Conservation (phyloP, 1,140 invertebrate genomes). For the Zaprionus gabonicus region DNA sequence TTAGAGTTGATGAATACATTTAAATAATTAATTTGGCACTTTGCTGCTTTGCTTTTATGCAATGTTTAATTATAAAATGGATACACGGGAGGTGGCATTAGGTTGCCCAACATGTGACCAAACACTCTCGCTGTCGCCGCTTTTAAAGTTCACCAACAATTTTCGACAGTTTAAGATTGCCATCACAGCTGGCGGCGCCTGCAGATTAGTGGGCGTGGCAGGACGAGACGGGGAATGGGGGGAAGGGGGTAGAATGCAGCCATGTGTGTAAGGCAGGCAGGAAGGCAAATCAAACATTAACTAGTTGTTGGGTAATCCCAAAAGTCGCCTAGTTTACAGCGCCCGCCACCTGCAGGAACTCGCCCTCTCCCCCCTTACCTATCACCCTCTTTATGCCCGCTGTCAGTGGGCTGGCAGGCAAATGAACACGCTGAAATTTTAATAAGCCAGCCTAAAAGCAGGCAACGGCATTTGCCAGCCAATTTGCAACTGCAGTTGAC, state of each 20-base stretch:
- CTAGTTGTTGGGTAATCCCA: slow-evolving; percentile 68
- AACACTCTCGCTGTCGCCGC: slow-evolving; percentile 7
- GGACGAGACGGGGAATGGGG: not conserved
- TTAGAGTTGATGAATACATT: slow-evolving; percentile 5
- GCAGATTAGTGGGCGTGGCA: slow-evolving; percentile 6
- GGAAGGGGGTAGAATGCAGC: slow-evolving; percentile 34
- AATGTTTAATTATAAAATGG: slow-evolving; percentile 24
- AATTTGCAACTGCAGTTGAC: slow-evolving; percentile 78
- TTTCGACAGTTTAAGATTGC: slow-evolving; percentile 40
- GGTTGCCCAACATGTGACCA: slow-evolving; percentile 11
- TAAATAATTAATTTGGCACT: slow-evolving; percentile 1
- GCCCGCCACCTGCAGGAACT: slow-evolving; percentile 17
- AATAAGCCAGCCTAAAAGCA: slow-evolving; percentile 81
- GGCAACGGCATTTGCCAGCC: slow-evolving; percentile 75
- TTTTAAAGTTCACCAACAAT: slow-evolving; percentile 25
- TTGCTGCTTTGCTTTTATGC: not conserved
- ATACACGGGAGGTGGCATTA: slow-evolving; percentile 5
- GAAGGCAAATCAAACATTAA: slow-evolving; percentile 76
- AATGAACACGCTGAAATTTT: slow-evolving; percentile 80
- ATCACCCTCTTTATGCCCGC: not conserved
- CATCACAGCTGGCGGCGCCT: slow-evolving; percentile 14
- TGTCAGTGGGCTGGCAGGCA: slow-evolving; percentile 56
- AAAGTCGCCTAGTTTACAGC: slow-evolving; percentile 47
- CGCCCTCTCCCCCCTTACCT: no score
- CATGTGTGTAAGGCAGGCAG: slow-evolving; percentile 57